phyloP scores from a whole-genome alignment of 2,888 invertebrate species.

The Pseudococcus jackbeardsleyi region DNA sequence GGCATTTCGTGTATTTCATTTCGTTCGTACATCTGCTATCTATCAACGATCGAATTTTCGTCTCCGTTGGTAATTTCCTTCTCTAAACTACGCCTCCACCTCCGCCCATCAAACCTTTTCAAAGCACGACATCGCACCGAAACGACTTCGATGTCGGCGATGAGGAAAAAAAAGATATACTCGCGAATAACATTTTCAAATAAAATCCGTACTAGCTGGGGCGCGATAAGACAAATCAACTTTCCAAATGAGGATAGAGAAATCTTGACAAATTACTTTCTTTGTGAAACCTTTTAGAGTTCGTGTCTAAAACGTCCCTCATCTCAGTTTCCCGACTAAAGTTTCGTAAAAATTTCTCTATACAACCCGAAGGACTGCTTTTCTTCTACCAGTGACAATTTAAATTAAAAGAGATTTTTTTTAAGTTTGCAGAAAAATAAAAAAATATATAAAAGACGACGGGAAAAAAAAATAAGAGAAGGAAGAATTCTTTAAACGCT shows the following conservation, averaged over 20 bases:
- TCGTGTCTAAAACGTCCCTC: constrained; percentile 45
- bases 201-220: background rate
- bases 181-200: constrained; percentile 37
- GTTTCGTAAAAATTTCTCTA: constrained; percentile 6
- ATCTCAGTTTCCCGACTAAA: background rate
- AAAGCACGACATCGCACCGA: background rate
- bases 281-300: constrained; percentile 43
- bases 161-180: constrained; percentile 4
- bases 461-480: background rate
- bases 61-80: no score
- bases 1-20: no score
- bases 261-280: constrained; percentile 51
- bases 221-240: constrained; percentile 39
- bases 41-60: no score
- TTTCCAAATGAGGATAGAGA: constrained; percentile 39
- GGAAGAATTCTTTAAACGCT: background rate
- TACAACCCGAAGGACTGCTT: constrained; percentile 37
- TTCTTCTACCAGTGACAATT: constrained; percentile 27
- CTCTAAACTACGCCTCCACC: no score
- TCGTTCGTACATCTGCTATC: no score
- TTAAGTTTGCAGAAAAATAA: constrained; percentile 1
- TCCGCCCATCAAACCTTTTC: no score
- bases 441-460: background rate
- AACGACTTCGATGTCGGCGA: constrained; percentile 4
- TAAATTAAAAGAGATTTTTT: constrained; percentile 30